A percentile compares a stretch with the other conserved stretches of the same genome.
Conservation (phyloP, 1,140 invertebrate genomes). For the Drosophila mauritiana region DNA sequence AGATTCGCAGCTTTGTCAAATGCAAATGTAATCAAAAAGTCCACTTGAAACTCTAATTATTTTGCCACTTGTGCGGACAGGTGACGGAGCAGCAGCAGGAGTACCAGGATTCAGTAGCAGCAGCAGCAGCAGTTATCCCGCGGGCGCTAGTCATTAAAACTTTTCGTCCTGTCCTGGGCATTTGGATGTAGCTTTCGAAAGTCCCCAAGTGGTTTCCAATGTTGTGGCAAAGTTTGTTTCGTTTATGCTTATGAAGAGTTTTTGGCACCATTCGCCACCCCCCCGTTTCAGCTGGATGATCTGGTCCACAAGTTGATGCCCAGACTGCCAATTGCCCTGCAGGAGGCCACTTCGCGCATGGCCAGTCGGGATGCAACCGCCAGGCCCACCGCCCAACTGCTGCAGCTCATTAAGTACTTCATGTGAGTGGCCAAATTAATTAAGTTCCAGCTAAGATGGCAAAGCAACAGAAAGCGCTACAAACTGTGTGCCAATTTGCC, state of each 20-base stretch:
- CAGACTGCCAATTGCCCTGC: slow-evolving; percentile 91
- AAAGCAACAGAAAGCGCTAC: slow-evolving; percentile 38
- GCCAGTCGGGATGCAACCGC: slow-evolving; percentile 92
- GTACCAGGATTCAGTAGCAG: slow-evolving; percentile 1
- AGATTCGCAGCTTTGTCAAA: slow-evolving; percentile 82
- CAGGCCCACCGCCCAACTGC: slow-evolving; percentile 93
- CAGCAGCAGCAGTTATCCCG: slow-evolving; percentile 7
- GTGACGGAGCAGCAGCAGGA: slow-evolving; percentile 27
- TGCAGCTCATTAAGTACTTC: slow-evolving; percentile 94
- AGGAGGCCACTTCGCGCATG: slow-evolving; percentile 94
- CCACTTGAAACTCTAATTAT: slow-evolving; percentile 83
- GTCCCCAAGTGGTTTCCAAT: slow-evolving; percentile 67
- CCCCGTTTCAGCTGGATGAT: slow-evolving; percentile 89
- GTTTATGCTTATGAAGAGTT: slow-evolving; percentile 33
- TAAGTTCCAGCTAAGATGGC: slow-evolving; percentile 62
- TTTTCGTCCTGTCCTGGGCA: slow-evolving; percentile 49
- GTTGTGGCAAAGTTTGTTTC: slow-evolving; percentile 66
- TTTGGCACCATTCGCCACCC: background rate
- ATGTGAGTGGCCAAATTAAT: slow-evolving; percentile 88
- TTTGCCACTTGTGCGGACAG: slow-evolving; percentile 68
- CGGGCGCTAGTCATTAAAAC: slow-evolving; percentile 72
- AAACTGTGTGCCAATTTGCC: slow-evolving; percentile 58
- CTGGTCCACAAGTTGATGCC: slow-evolving; percentile 91
- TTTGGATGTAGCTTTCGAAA: slow-evolving; percentile 14
- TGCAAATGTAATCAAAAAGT: slow-evolving; percentile 83